Evolutionary conservation across 2,888 invertebrate species (phyloP), one percentile per base, ranked within the genome.

Genomic region (Xylocampa areola): DNA sequence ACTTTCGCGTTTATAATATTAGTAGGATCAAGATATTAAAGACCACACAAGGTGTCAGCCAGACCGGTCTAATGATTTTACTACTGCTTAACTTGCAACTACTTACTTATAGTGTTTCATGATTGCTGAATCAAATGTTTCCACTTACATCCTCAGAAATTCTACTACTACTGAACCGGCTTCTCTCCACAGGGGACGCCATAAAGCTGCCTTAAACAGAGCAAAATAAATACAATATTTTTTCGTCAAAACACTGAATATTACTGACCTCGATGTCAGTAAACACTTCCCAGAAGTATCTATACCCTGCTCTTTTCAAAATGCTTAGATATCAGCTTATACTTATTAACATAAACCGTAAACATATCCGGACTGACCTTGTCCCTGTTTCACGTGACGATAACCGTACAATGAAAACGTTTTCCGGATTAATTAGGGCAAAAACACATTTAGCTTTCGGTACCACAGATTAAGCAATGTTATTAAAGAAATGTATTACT

Each of bases 331-430:
- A 8, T n/a, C 39, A 36, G 39, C 37, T 13, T 47, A 32, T 25
- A 52, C 30, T 36, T 40, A 61, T 55, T 60, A 53, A 50, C 55
- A 59, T 65, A 58, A 52, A 14, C 36, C 48, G 49, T 40, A 47
- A 50, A 54, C 47, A 52, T 14, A 13, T 14, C 43, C 41, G 16
- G 11, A 10, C 10, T 47, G 49, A 45, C 73, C 70, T 70, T 58
- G 65, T 14, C 27, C 57, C 39, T 54, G 47, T 54, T 61, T 44
- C n/a, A 16, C 33, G 43, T 13, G 52, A 39, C 32, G 45, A 54
- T 64, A 58, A 66, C 37, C 23, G 37, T 52, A 64, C 67, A 62
- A 74, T 57, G 65, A 69, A 66, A 69, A 61, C 66, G 68, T 66
- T 75, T 70, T 41, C 47, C 32, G n/a, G 41, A 54, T 36, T 63